Evolutionary conservation across 1,140 invertebrate genomes (phyloP), one percentile per base, ranked within the genome.

Genomic region (Vanessa tameamea): DNA sequence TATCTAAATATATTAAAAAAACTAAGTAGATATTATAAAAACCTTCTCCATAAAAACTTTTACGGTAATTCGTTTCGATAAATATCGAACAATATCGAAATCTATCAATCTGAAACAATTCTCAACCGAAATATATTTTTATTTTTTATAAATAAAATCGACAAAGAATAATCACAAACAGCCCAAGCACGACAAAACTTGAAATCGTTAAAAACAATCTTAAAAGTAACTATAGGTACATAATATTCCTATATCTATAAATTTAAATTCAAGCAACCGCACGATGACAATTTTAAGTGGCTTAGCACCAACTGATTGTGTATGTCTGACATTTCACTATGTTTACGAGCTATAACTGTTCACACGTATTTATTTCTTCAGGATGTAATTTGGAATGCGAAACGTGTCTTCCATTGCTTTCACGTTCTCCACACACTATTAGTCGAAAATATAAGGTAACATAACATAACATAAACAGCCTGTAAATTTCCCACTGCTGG

Each of bases 271-370:
- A 26, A 57, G 2, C 3, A 37, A 61, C 53, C 63, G 63, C 47
- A 48, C 73, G 77, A 50, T 73, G 74, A 78, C 77, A 78, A 43
- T 76, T 64, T 43, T 23, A 68, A 66, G 47, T n/a, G 48, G 64
- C 51, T 66, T 53, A 71, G 55, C 53, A 47, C 66, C 26, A 14
- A 15, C 3, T 53, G 15, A 53, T 53, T 16, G n/a, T 53, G 20
- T 57, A 69, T 68, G 57, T 37, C 37, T 51, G 63, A 55, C 72
- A 37, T 26, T 70, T 65, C 69, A 65, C 20, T 26, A 47, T 75
- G 74, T 82, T 84, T 84, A 86, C 69, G 81, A 79, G 50, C 77
- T 72, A 80, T 82, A 79, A 84, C 76, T 78, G 78, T 82, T 81
- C 77, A 75, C 80, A 78, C 79, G 64, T 83, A 82, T 85, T 85